Evolutionary conservation across 2,888 invertebrate genomes (phyloP), one percentile per base, ranked within the genome.

Genomic region (Apotomis capreana): DNA sequence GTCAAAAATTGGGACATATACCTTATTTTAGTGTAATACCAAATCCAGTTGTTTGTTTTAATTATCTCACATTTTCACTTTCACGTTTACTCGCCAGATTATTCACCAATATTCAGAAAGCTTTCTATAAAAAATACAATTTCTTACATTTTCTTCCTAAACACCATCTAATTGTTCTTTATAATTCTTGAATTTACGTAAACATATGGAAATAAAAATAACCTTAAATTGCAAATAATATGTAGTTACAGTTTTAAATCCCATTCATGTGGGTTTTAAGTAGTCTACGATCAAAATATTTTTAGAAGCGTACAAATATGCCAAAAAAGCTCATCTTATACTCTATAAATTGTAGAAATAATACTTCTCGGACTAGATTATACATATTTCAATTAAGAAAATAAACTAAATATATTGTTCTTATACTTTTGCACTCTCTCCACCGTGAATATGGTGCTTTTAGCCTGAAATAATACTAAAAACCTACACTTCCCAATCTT

Each of bases 31-130:
- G 26, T 26, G 26, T 26, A 26, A 26, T 26, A 26, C 26, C 26
- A 2, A 26, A 26, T 26, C 26, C 26, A 26, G 26, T 26, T 26
- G 26, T 26, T 26, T 26, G 1, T 40, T 40, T 40, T 40, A 40
- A 0, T 40, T 40, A 6, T 6, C 40, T 40, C 40, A 5, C 40
- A 6, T 40, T 40, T 40, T 6, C 40, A 40, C 40, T 40, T 0
- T 40, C 40, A 40, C 40, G 40, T 40, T 40, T 40, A 4, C 40
- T 40, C 40, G 40, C 6, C 40, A 40, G 40, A 40, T 6, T 40
- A 40, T 40, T 40, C 40, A 40, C 40, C 63, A 79, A 80, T 80
- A 26, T 44, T 40, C 26, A 13, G 65, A 67, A 49, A 58, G 46
- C 57, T 58, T 44, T 49, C 2, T n/a, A 13, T 59, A 52, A 68